Evolutionary conservation across 2,113 vertebrate species (phyloP), one percentile per base, ranked within the genome.

Genomic region (Tringa solitaria): DNA sequence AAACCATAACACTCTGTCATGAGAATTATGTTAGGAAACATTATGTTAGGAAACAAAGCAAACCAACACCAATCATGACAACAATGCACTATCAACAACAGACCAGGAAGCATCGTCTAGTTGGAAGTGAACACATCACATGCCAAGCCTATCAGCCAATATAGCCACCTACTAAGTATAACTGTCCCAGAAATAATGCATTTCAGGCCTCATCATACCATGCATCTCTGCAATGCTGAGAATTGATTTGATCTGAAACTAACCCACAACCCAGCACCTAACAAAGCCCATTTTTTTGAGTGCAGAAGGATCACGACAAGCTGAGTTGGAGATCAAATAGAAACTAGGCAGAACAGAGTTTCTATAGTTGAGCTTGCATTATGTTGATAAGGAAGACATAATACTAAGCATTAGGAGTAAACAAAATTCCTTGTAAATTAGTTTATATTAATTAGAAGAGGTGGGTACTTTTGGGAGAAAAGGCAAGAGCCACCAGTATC

Each of bases 271-370:
- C 10, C 35, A 65, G 30, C 21, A 83, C 35, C 48, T 65, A 91
- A 56, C 0, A 5, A 59, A 84, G 10, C 2, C 12, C 6, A 17
- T n/a, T 77, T 64, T 11, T 51, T 10, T 69, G 17, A 67, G 13
- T 10, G 8, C 9, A 61, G 37, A 85, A 63, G 18, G n/a, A 87
- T 26, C 2, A 0, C 2, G 5, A 60, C 24, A 81, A 67, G 32
- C 19, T 0, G 0, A 90, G 15, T 1, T 15, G 3, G 8, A 73
- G 35, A 61, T 33, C 18, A 21, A 72, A 72, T 0, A 68, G 48
- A 67, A 84, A 37, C 50, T 22, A 57, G 51, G 20, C 1, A 3
- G 30, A 92, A 75, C 12, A 75, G 30, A 75, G 35, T 16, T 68
- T 41, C 32, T 57, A 39, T 43, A 85, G 19, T 1, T 76, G 41